These are phyloP conservation scores for Pangasius larnaudii DNA, from an alignment of 2,797 vertebrate species.

Conservation along the genomic window DNA sequence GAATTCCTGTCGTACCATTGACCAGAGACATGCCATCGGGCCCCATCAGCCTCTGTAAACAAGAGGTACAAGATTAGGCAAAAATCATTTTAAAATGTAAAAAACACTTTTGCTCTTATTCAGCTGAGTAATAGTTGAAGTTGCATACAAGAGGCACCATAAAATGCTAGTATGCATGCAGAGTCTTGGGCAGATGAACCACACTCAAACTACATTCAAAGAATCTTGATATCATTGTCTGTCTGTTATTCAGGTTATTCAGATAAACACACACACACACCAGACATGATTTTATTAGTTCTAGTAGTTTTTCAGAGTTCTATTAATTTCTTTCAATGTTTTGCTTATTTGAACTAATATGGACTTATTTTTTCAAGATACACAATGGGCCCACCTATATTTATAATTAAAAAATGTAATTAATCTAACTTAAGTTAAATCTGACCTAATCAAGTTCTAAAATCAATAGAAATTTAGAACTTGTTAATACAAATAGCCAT, in stretches of 20 bases:
- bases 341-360: neutral
- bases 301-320: neutral
- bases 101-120: neutral
- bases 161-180: neutral
- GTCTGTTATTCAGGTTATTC: neutral
- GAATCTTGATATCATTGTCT: no score
- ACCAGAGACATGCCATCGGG: slow-evolving; percentile 90
- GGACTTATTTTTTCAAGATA: neutral
- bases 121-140: neutral
- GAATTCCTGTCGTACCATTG: slow-evolving; percentile 87
- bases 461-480: neutral
- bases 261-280: neutral
- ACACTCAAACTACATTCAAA: neutral
- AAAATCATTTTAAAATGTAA: neutral
- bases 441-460: neutral
- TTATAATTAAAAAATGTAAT: neutral
- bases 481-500: neutral
- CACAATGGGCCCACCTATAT: neutral
- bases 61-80: slow-evolving; percentile 1
- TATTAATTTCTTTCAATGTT: neutral
- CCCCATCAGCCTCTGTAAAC: slow-evolving; percentile 88
- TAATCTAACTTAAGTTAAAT: neutral
- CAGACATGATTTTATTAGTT: neutral
- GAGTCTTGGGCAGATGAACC: neutral
- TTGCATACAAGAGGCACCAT: neutral